A percentile compares a stretch with the other conserved stretches of the same genome.
These are phyloP conservation scores for Castor canadensis DNA, from an alignment of 2,113 vertebrate species.

Conservation along the genomic window DNA sequence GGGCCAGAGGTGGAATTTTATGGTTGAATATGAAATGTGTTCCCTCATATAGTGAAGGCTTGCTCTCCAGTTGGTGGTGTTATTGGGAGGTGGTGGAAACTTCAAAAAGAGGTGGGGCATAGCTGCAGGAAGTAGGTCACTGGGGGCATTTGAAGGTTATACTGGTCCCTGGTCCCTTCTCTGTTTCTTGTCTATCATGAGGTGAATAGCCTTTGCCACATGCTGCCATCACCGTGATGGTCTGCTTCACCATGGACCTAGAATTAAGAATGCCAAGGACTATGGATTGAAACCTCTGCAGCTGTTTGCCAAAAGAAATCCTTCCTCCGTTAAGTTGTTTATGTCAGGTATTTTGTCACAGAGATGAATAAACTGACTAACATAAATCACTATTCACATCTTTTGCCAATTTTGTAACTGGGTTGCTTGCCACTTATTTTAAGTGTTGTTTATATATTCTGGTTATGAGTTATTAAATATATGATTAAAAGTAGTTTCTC, in stretches of 20 bases:
- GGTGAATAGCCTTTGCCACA: no score
- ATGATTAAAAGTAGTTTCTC: neutral
- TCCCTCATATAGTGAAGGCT: neutral
- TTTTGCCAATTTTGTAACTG: neutral
- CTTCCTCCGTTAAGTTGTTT: neutral
- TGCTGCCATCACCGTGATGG: neutral
- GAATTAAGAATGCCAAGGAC: neutral
- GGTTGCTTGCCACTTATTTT: neutral
- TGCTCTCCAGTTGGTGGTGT: neutral
- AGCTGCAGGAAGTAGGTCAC: neutral
- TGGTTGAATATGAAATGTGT: neutral
- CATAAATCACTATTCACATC: no score
- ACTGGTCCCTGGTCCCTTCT: neutral
- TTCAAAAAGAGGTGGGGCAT: no score
- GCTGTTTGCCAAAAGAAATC: neutral
- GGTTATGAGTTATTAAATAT: neutral
- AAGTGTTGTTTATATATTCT: neutral
- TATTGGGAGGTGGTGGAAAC: neutral
- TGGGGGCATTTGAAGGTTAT: neutral
- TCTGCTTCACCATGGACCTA: neutral
- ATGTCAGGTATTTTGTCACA: neutral
- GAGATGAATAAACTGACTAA: neutral
- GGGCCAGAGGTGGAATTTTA: neutral
- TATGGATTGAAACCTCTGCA: neutral
- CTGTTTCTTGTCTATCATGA: neutral